Conservation (phyloP, 37 sponge, comb jelly and placozoan species). For the Chondrilla cf. caribensis region DNA sequence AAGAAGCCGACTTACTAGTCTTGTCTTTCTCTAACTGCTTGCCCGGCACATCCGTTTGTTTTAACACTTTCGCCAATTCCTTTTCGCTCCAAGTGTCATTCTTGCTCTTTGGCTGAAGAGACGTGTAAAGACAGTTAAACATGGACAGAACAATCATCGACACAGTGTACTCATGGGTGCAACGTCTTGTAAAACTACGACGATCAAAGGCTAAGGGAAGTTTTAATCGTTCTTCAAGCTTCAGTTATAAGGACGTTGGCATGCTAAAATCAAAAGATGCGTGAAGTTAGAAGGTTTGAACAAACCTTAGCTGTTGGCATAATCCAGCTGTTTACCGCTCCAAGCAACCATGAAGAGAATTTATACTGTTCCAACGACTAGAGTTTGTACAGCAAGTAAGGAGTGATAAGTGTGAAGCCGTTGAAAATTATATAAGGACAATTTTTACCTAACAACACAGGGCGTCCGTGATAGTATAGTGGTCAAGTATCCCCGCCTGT, state of each 20-base stretch:
- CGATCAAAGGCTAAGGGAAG: background rate
- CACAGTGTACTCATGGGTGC: no score
- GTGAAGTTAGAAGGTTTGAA: background rate
- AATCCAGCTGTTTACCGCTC: background rate
- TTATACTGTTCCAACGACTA: no score
- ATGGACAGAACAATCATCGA: no score
- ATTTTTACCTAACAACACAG: background rate
- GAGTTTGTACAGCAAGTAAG: no score
- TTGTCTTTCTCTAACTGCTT: background rate
- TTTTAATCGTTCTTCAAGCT: background rate
- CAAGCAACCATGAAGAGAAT: no score
- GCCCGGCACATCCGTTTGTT: background rate
- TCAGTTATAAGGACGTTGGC: background rate
- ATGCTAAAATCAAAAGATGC: background rate
- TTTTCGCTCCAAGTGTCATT: slow-evolving; percentile 74
- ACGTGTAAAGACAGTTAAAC: background rate
- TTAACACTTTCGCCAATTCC: slow-evolving; percentile 46
- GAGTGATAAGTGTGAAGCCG: no score
- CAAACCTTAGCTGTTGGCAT: background rate
- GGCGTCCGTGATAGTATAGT: slow-evolving; percentile 84
- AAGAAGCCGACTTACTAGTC: no score
- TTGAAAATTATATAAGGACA: no score
- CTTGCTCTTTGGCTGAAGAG: slow-evolving; percentile 35
- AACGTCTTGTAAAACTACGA: no score
- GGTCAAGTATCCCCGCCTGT: slow-evolving; percentile 94